A percentile compares a stretch with the other conserved stretches of the same genome.
phyloP scores from a whole-genome alignment of 2,113 vertebrate genomes.

The Tauraco erythrolophus region DNA sequence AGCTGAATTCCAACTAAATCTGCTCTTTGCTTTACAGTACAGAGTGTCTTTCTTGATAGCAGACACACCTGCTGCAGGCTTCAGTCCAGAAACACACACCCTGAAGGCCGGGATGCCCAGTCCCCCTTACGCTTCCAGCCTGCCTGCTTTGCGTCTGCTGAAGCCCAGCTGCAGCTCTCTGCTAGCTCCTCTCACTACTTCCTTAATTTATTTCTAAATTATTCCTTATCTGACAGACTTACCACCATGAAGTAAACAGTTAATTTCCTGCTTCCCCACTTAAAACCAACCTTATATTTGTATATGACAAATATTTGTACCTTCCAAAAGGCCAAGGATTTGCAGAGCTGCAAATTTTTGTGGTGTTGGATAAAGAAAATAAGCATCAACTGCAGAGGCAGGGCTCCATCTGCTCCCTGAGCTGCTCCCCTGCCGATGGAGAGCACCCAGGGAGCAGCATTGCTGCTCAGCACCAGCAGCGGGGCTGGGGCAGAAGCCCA shows the following conservation, averaged over 20 bases:
- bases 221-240: neutral
- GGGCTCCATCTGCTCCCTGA: neutral
- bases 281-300: neutral
- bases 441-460: neutral
- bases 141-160: neutral
- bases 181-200: neutral
- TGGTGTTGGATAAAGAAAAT: rapidly evolving
- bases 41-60: neutral
- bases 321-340: neutral
- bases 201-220: neutral
- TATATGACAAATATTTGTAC: neutral
- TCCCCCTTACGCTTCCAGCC: neutral
- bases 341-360: neutral
- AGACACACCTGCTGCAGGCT: neutral
- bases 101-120: neutral
- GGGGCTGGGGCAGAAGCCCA: rapidly evolving
- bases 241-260: neutral
- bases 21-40: neutral
- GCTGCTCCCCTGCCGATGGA: neutral
- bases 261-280: neutral
- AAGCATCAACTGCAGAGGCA: neutral
- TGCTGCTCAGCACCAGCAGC: neutral
- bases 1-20: neutral
- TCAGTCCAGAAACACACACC: neutral
- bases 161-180: neutral